phyloP scores from a whole-genome alignment of 2,888 invertebrate genomes.

The Epistrophe grossulariae region DNA sequence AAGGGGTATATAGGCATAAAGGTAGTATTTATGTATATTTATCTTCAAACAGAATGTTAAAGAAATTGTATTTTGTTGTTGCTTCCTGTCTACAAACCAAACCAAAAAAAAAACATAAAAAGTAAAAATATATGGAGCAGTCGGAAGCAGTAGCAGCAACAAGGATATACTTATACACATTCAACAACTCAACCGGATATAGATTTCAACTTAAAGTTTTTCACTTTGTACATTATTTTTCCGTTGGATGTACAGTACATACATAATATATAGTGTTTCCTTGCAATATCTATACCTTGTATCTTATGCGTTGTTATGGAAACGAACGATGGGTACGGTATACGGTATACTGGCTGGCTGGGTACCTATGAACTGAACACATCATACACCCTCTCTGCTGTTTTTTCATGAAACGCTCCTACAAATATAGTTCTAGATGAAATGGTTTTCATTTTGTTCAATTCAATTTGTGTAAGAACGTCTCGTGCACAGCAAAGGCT shows the following conservation, averaged over 20 bases:
- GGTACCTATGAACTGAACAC: constrained; percentile 12
- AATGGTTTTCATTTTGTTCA: constrained; percentile 65
- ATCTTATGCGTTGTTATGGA: constrained; percentile 6
- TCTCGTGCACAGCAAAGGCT: constrained; percentile 49
- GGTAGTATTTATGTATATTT: neutral
- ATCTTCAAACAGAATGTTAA: constrained; percentile 29
- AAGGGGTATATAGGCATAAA: neutral
- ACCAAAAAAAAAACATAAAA: neutral
- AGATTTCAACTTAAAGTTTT: constrained; percentile 70
- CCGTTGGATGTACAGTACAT: constrained; percentile 29
- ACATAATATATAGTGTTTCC: constrained; percentile 3
- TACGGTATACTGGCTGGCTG: no score
- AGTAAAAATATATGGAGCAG: neutral
- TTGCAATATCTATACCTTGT: constrained; percentile 22
- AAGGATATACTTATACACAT: constrained; percentile 39
- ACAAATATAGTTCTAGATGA: constrained; percentile 14
- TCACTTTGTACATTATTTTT: constrained; percentile 57
- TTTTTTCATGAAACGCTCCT: constrained; percentile 27
- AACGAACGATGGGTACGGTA: neutral
- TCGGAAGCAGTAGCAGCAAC: constrained; percentile 12
- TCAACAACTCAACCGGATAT: constrained; percentile 70
- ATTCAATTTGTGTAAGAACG: constrained; percentile 66
- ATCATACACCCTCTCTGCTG: neutral
- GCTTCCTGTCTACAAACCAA: constrained; percentile 39
- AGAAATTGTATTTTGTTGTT: constrained; percentile 60